These are phyloP conservation scores for Ctenodactylus gundi DNA, from an alignment of 2,113 vertebrate species.

Conservation along the genomic window DNA sequence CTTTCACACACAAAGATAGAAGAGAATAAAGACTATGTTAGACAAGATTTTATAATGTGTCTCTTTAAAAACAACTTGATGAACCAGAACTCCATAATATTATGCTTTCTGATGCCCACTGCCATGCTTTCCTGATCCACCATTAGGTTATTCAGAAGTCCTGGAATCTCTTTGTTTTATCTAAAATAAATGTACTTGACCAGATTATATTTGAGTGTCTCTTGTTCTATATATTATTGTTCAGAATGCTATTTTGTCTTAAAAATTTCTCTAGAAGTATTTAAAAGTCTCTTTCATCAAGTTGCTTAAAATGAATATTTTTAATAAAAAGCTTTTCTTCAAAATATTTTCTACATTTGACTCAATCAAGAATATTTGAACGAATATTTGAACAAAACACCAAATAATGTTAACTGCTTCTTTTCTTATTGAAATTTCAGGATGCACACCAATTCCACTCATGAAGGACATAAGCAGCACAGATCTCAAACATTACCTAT, in stretches of 20 bases:
- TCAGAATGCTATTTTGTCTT: conserved; percentile 21
- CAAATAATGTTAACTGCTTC: background rate
- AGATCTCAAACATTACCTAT: conserved; percentile 98
- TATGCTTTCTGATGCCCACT: background rate
- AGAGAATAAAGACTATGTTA: background rate
- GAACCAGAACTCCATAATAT: background rate
- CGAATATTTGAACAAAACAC: background rate
- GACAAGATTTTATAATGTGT: background rate
- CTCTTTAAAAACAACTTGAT: background rate
- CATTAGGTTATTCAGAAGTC: background rate
- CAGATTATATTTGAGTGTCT: background rate
- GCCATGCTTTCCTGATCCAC: background rate
- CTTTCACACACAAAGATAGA: background rate
- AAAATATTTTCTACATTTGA: background rate
- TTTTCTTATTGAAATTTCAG: conserved; percentile 80
- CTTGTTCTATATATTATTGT: background rate
- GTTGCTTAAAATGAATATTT: background rate
- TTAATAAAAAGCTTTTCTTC: background rate
- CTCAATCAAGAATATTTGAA: background rate
- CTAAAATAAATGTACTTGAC: conserved; percentile 10
- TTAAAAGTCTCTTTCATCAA: background rate
- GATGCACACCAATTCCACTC: conserved; percentile 91
- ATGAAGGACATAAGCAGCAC: conserved; percentile 94
- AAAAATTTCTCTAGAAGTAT: background rate
- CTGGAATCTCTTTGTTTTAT: background rate